phyloP scores from a whole-genome alignment of 2,113 vertebrate genomes.

The Pheucticus melanocephalus region DNA sequence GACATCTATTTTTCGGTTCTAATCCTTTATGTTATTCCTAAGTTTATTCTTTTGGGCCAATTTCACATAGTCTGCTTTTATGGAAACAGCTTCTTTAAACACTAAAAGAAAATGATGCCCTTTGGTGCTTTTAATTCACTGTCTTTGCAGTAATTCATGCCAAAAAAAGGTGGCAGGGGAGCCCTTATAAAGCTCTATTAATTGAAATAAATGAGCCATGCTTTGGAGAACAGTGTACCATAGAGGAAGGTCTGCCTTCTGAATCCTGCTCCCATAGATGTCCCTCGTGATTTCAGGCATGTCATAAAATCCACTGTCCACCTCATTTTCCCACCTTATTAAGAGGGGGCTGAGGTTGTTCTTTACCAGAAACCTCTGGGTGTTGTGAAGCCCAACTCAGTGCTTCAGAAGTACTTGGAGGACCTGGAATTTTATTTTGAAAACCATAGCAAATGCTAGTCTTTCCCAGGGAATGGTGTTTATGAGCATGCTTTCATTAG shows the following conservation, averaged over 20 bases:
- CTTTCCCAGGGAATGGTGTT: background rate
- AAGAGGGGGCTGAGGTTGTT: background rate
- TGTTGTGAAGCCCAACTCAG: background rate
- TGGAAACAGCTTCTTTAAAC: conserved; percentile 23
- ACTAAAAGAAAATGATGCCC: conserved; percentile 2
- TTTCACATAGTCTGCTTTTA: background rate
- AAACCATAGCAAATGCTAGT: background rate
- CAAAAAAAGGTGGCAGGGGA: conserved; percentile 25
- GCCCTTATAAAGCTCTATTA: conserved; percentile 22
- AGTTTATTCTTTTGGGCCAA: background rate
- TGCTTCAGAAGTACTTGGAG: background rate
- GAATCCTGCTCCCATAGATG: background rate
- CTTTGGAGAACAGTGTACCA: background rate
- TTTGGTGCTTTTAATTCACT: conserved; percentile 48
- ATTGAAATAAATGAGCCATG: conserved; percentile 60
- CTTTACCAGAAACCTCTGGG: background rate
- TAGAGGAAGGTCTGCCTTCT: conserved; percentile 32
- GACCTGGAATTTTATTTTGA: conserved; percentile 5
- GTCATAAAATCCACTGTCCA: conserved; percentile 32
- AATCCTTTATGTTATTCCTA: background rate
- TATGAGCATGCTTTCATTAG: conserved; percentile 38
- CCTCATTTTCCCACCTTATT: conserved; percentile 37
- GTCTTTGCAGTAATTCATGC: background rate
- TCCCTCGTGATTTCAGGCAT: conserved; percentile 21
- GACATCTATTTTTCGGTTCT: background rate